phyloP scores from a whole-genome alignment of 2,888 invertebrate species.

The Emesis russula region DNA sequence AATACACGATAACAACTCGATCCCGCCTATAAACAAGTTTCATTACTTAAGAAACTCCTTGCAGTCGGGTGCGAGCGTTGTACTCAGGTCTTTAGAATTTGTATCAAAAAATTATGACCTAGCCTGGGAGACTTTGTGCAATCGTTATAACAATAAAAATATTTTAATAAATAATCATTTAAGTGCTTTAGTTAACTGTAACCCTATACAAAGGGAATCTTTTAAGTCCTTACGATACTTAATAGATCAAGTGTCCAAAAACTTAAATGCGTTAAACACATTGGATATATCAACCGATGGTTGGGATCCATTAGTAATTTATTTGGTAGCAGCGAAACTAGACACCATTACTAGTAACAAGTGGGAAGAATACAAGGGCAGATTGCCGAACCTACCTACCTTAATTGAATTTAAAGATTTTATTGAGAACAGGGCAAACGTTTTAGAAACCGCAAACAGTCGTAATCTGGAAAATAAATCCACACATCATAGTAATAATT shows the following conservation, averaged over 20 bases:
- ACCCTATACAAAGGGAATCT: conserved; percentile 43
- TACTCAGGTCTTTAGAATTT: conserved; percentile 60
- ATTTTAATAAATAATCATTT: conserved; percentile 56
- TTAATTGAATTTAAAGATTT: too few relatives aligned
- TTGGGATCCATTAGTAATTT: conserved; percentile 20
- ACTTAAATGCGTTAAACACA: neutral
- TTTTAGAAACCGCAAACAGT: too few relatives aligned
- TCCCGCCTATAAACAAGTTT: conserved; percentile 81
- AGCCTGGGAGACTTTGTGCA: conserved; percentile 53
- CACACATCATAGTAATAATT: too few relatives aligned
- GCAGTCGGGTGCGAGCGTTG: conserved; percentile 55
- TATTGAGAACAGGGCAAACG: too few relatives aligned
- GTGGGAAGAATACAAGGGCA: conserved; percentile 1
- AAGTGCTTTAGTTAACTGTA: conserved; percentile 44
- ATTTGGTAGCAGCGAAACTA: conserved; percentile 7
- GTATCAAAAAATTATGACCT: conserved; percentile 51
- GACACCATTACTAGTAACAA: conserved; percentile 2
- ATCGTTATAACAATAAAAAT: conserved; percentile 51
- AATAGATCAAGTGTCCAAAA: neutral
- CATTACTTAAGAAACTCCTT: conserved; percentile 76
- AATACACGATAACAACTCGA: conserved; percentile 69
- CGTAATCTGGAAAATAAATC: too few relatives aligned
- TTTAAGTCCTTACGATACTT: neutral
- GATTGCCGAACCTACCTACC: too few relatives aligned
- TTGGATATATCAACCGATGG: neutral